A percentile compares a stretch with the other conserved stretches of the same genome.
Conservation (phyloP, 1,140 invertebrate genomes). For the Cheumatopsyche charites region DNA sequence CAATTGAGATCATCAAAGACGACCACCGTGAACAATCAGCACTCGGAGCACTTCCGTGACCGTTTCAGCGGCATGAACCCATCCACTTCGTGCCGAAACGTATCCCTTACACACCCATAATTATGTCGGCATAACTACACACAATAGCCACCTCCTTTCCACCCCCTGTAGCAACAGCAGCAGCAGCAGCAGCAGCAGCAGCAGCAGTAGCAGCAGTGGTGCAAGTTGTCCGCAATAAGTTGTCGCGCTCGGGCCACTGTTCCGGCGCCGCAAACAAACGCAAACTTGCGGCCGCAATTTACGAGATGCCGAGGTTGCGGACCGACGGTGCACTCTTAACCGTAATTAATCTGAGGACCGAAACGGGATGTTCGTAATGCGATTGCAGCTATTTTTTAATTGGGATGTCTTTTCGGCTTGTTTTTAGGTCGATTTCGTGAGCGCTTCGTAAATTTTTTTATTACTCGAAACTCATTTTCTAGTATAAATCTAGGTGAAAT, state of each 20-base stretch:
- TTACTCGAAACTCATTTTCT: too few species aligned
- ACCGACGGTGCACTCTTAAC: slow-evolving; percentile 17
- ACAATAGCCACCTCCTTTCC: too few species aligned
- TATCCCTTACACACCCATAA: too few species aligned
- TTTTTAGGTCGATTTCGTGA: background rate
- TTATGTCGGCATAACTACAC: too few species aligned
- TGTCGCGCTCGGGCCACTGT: slow-evolving; percentile 23
- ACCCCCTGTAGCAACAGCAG: too few species aligned
- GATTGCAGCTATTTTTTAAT: background rate
- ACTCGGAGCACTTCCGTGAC: too few species aligned
- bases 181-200: background rate
- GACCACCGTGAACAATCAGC: too few species aligned
- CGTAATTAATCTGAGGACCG: slow-evolving; percentile 26
- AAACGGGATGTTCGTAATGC: background rate
- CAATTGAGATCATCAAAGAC: too few species aligned
- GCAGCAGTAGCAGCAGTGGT: background rate
- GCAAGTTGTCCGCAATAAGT: slow-evolving; percentile 17
- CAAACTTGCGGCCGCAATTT: slow-evolving; percentile 30
- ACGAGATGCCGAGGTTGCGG: slow-evolving; percentile 28
- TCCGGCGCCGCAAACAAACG: slow-evolving; percentile 20
- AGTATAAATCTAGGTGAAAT: too few species aligned
- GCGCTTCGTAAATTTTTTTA: background rate
- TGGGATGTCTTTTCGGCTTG: background rate
- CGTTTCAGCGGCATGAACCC: too few species aligned
- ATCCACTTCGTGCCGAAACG: too few species aligned